These are phyloP conservation scores for Chaetodon auriga DNA, from an alignment of 2,113 vertebrate species.

Conservation along the genomic window DNA sequence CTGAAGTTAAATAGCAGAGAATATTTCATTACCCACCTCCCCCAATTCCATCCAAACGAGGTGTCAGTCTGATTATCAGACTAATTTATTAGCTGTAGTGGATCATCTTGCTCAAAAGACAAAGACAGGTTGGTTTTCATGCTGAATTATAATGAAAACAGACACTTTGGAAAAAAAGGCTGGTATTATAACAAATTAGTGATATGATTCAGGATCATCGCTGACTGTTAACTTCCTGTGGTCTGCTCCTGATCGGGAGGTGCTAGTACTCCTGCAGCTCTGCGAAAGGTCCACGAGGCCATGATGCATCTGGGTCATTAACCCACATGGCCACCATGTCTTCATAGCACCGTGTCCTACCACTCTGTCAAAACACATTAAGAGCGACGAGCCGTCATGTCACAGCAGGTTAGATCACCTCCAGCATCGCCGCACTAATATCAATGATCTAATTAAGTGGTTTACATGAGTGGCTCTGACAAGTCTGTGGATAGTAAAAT, in stretches of 20 bases:
- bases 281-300: neutral
- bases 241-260: neutral
- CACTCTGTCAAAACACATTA: constrained; percentile 15
- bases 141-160: neutral
- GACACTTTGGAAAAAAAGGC: neutral
- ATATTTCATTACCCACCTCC: neutral
- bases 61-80: too few species aligned
- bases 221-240: neutral
- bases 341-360: neutral
- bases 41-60: too few species aligned
- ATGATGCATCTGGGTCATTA: neutral
- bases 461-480: neutral
- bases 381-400: neutral
- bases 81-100: too few species aligned
- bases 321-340: neutral
- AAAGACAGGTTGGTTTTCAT: too few species aligned
- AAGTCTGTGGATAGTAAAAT: neutral
- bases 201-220: neutral
- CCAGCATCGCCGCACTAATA: neutral
- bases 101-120: too few species aligned
- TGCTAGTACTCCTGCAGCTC: neutral
- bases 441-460: constrained; percentile 13
- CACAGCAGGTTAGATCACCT: neutral
- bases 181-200: neutral
- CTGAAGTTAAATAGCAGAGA: neutral